phyloP scores from a whole-genome alignment of 2,797 vertebrate species.

The Brachymystax lenok region DNA sequence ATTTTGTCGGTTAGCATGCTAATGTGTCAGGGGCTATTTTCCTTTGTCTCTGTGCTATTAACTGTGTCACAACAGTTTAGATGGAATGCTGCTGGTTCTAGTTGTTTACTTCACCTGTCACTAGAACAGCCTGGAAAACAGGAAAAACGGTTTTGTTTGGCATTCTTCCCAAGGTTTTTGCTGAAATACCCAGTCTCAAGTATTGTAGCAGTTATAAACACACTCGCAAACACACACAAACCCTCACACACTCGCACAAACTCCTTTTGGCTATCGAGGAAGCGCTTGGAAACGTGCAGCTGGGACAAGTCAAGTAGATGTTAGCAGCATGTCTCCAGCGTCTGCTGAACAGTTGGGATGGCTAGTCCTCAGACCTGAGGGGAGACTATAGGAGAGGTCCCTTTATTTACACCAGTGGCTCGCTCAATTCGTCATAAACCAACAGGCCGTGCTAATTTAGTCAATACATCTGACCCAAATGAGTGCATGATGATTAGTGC shows the following conservation, averaged over 20 bases:
- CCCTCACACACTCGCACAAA: neutral
- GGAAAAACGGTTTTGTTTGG: conserved; percentile 20
- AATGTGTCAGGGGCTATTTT: neutral
- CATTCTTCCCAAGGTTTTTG: conserved; percentile 20
- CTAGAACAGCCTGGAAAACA: neutral
- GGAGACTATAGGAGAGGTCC: conserved; percentile 33
- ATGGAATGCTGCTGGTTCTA: conserved; percentile 29
- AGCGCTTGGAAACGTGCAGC: conserved; percentile 32
- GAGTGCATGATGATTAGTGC: neutral
- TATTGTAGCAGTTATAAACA: conserved; percentile 4
- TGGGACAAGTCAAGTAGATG: conserved; percentile 56
- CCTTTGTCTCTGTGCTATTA: conserved; percentile 17
- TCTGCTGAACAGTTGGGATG: conserved; percentile 33
- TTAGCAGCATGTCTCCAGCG: conserved; percentile 19
- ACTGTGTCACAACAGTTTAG: conserved; percentile 27
- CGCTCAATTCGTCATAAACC: conserved; percentile 43
- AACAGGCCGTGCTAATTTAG: conserved; percentile 16
- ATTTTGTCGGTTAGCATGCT: neutral
- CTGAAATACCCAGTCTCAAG: conserved; percentile 4
- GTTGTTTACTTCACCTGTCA: conserved; percentile 14
- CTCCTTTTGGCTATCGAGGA: conserved; percentile 5
- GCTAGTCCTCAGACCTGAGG: conserved; percentile 31
- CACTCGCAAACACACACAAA: neutral
- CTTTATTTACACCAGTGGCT: conserved; percentile 50
- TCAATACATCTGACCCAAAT: neutral